Conservation (phyloP, 2,888 invertebrate species). For the Branchellion lobata region DNA sequence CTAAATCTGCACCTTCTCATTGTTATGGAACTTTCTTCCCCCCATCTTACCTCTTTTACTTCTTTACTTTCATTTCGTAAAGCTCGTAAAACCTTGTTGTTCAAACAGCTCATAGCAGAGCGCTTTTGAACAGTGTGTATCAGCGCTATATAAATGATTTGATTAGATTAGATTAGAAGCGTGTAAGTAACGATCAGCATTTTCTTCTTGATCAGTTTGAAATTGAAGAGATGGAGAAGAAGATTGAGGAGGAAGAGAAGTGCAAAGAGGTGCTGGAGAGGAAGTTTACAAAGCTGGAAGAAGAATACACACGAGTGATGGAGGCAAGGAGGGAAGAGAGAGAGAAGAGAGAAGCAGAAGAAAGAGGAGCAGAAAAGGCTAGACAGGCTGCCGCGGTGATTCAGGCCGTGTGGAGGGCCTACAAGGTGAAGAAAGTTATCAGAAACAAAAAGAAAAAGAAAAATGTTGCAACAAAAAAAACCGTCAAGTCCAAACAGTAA, state of each 20-base stretch:
- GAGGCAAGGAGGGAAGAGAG: not conserved
- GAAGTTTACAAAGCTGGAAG: not conserved
- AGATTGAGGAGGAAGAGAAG: not conserved
- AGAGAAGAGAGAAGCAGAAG: constrained; percentile 8
- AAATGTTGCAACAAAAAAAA: not conserved
- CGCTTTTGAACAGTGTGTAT: no score
- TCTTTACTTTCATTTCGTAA: no score
- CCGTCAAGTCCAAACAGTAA: not conserved
- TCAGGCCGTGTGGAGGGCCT: constrained; percentile 12
- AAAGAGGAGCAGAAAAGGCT: not conserved
- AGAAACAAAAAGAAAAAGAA: constrained; percentile 6
- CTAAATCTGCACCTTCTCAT: no score
- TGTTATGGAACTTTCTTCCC: no score
- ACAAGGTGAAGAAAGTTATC: not conserved
- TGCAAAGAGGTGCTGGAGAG: not conserved
- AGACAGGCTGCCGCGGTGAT: not conserved
- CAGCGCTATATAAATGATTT: no score
- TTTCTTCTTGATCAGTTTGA: no score
- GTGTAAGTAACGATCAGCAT: no score
- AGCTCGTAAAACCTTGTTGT: no score
- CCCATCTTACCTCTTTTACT: no score
- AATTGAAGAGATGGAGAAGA: not conserved
- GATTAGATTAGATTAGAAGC: no score
- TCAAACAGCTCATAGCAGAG: no score
- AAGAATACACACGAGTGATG: not conserved